phyloP scores from a whole-genome alignment of 2,888 invertebrate genomes.

The Dasysyrphus tricinctus region DNA sequence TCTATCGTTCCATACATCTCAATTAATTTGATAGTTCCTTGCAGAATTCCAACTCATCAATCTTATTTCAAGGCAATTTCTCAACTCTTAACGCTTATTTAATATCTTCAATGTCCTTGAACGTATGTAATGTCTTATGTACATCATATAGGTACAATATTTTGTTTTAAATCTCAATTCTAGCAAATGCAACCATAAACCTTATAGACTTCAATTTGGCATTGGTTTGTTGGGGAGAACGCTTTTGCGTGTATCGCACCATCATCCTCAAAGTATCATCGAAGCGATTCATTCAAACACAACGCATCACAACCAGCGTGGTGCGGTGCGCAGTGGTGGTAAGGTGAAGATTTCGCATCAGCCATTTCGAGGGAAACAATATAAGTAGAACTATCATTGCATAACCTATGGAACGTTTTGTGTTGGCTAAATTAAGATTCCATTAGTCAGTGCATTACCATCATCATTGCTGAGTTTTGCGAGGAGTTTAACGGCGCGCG shows the following conservation, averaged over 20 bases:
- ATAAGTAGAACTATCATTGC: constrained; percentile 65
- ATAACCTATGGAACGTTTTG: constrained; percentile 60
- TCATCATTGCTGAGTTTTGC: constrained; percentile 42
- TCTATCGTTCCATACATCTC: background rate
- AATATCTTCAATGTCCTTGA: constrained; percentile 62
- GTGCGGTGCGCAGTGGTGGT: too few species aligned
- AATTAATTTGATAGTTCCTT: background rate
- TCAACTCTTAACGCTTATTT: constrained; percentile 8
- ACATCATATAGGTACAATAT: too few species aligned
- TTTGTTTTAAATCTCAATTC: constrained; percentile 38
- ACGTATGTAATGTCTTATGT: background rate
- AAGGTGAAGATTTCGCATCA: background rate
- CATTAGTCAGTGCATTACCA: constrained; percentile 79
- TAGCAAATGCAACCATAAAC: constrained; percentile 65
- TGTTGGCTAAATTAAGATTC: constrained; percentile 82
- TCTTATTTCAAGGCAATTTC: constrained; percentile 6
- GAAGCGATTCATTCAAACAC: constrained; percentile 45
- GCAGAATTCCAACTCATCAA: background rate
- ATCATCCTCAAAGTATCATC: background rate
- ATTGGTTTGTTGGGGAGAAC: constrained; percentile 43
- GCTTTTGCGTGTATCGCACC: constrained; percentile 3
- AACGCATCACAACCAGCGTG: background rate
- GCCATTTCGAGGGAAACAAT: constrained; percentile 18
- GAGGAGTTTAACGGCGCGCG: constrained; percentile 2
- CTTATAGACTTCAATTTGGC: constrained; percentile 68